Conservation (phyloP, 2,113 vertebrate genomes). For the Pontoporia blainvillei region DNA sequence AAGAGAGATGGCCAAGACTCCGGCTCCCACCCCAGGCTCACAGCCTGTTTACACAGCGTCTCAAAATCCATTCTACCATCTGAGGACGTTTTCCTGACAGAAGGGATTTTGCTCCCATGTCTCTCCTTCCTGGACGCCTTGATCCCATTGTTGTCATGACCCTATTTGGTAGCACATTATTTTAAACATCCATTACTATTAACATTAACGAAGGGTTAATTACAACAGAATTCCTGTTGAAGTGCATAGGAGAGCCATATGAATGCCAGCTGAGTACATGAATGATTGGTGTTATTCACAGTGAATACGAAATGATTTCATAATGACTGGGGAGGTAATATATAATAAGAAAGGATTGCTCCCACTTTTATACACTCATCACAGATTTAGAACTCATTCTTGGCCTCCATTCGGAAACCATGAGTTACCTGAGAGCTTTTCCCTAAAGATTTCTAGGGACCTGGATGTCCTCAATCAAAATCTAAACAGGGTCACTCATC, state of each 20-base stretch:
- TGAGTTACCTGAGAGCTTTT: conserved; percentile 59
- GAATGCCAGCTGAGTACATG: conserved; percentile 80
- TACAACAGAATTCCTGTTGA: conserved; percentile 79
- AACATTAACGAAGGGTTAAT: conserved; percentile 84
- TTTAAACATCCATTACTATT: conserved; percentile 82
- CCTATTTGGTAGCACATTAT: conserved; percentile 71
- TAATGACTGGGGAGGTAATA: conserved; percentile 81
- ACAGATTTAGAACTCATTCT: conserved; percentile 72
- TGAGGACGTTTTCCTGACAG: conserved; percentile 44
- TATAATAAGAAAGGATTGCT: conserved; percentile 77
- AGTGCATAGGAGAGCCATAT: conserved; percentile 78
- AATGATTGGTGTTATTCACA: conserved; percentile 82
- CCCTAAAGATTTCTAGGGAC: conserved; percentile 52
- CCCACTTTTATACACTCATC: conserved; percentile 75
- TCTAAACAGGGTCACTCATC: neutral
- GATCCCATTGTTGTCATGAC: conserved; percentile 72
- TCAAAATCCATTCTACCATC: neutral
- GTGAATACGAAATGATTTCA: conserved; percentile 83
- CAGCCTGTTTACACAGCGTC: rapidly evolving
- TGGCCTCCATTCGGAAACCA: conserved; percentile 73
- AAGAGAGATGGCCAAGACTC: neutral
- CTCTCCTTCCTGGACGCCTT: conserved; percentile 37
- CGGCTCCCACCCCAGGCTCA: neutral
- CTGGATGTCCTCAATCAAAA: conserved; percentile 13
- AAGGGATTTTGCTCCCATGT: conserved; percentile 8